These are phyloP conservation scores for Erythrocebus patas DNA, from an alignment of 2,113 vertebrate species.

Conservation along the genomic window DNA sequence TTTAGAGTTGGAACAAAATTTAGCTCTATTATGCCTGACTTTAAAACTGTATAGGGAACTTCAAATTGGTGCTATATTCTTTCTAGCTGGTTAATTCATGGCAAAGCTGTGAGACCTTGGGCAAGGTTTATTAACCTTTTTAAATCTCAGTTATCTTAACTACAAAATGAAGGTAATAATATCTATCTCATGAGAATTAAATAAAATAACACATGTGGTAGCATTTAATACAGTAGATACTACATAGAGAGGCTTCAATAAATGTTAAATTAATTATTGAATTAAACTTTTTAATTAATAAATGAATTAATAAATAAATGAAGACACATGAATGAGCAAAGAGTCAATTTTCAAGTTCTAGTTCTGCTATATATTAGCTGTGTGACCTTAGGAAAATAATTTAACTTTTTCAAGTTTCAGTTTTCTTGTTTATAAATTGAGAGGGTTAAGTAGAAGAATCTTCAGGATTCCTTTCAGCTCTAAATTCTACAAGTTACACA, in stretches of 20 bases:
- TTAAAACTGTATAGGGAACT: not conserved
- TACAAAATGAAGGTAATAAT: not conserved
- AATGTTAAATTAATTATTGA: not conserved
- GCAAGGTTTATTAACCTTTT: not conserved
- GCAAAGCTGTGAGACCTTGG: not conserved
- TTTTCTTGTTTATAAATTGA: not conserved
- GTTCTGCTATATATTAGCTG: not conserved
- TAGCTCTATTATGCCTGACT: not conserved
- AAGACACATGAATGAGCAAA: not conserved
- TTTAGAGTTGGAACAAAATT: not conserved
- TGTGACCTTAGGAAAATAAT: conserved; percentile 17
- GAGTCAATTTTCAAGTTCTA: not conserved
- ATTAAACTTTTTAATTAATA: not conserved
- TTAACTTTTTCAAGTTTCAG: not conserved
- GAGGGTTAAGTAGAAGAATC: not conserved
- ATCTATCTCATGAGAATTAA: not conserved
- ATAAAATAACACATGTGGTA: not conserved
- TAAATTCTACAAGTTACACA: conserved; percentile 26
- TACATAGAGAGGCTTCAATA: not conserved
- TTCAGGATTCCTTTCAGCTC: not conserved
- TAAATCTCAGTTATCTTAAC: not conserved
- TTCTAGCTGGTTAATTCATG: not conserved
- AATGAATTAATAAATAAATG: not conserved
- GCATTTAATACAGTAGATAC: not conserved
- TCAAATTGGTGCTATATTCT: not conserved